Percentiles rank a stretch among this genome's conserved stretches.
phyloP scores from a whole-genome alignment of 2,888 invertebrate species.

The Notodonta dromedarius region DNA sequence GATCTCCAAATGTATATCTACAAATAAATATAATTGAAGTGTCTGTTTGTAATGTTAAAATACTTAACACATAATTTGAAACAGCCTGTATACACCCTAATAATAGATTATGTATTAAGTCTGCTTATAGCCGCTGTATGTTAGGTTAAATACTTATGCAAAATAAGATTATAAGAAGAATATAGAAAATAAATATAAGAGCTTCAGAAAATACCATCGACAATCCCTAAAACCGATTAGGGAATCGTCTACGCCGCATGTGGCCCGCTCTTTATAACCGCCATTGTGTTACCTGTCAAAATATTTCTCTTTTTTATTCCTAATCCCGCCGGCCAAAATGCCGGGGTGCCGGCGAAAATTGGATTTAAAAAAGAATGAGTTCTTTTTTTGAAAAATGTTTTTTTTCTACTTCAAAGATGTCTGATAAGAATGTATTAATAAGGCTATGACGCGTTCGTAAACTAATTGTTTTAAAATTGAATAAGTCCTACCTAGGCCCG shows the following conservation, averaged over 20 bases:
- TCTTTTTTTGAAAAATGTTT: slow-evolving; percentile 2
- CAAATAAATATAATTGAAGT: too few species aligned
- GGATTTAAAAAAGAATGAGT: slow-evolving; percentile 3
- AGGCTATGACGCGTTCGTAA: slow-evolving; percentile 5
- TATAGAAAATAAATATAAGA: background rate
- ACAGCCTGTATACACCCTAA: too few species aligned
- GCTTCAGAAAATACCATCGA: background rate
- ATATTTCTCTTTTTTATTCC: slow-evolving; percentile 18
- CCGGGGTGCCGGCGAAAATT: slow-evolving; percentile 13
- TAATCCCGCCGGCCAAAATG: slow-evolving; percentile 7
- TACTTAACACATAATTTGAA: too few species aligned
- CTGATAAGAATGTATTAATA: slow-evolving; percentile 7
- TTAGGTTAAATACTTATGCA: background rate
- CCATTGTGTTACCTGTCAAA: slow-evolving; percentile 26
- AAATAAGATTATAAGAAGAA: background rate
- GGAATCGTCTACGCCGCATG: slow-evolving; percentile 11
- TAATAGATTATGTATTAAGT: too few species aligned
- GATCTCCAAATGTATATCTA: too few species aligned
- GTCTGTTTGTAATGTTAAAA: too few species aligned
- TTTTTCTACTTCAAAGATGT: slow-evolving; percentile 4
- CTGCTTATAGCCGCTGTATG: too few species aligned
- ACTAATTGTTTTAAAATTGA: background rate
- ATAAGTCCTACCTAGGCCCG: background rate
- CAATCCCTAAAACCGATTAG: slow-evolving; percentile 7
- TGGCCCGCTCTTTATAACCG: slow-evolving; percentile 4